Evolutionary conservation across 2,797 vertebrate species (phyloP).

Genomic region (Leptodactylus fallax): DNA sequence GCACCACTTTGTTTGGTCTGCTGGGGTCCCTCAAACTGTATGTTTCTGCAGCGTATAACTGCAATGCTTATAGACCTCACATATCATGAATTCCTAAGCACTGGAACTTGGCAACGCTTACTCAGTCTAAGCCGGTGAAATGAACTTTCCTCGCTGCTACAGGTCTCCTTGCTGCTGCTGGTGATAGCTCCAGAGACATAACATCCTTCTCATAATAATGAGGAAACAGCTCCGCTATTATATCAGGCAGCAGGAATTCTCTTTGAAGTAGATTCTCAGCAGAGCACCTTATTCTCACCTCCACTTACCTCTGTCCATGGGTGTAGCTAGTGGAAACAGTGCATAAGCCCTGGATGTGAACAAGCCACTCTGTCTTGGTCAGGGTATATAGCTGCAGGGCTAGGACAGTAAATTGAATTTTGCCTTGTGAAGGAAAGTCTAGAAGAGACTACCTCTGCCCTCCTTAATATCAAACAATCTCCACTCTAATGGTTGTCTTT

Average conservation of each 20-base stretch:
- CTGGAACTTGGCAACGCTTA: neutral
- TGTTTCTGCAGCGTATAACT: conserved; percentile 34
- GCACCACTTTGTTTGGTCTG: conserved; percentile 60
- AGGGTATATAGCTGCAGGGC: neutral
- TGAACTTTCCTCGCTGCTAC: conserved; percentile 6
- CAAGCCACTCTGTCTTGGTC: neutral
- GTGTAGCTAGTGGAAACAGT: neutral
- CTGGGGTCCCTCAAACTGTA: conserved; percentile 60
- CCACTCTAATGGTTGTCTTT: no score
- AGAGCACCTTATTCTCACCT: neutral
- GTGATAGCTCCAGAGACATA: conserved; percentile 6
- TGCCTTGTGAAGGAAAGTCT: neutral
- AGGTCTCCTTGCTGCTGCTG: neutral
- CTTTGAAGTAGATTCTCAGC: neutral
- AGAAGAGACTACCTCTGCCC: neutral
- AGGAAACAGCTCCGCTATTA: neutral
- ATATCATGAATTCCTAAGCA: conserved; percentile 32
- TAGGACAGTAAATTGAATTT: neutral
- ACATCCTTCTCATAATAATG: conserved; percentile 14
- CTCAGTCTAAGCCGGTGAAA: neutral
- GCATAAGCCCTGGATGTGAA: neutral
- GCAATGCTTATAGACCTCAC: conserved; percentile 38
- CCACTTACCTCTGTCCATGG: neutral
- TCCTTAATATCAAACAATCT: no score
- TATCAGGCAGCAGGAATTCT: neutral